These are phyloP conservation scores for Nannoperca obscura DNA, from an alignment of 2,797 vertebrate genomes.

Conservation along the genomic window DNA sequence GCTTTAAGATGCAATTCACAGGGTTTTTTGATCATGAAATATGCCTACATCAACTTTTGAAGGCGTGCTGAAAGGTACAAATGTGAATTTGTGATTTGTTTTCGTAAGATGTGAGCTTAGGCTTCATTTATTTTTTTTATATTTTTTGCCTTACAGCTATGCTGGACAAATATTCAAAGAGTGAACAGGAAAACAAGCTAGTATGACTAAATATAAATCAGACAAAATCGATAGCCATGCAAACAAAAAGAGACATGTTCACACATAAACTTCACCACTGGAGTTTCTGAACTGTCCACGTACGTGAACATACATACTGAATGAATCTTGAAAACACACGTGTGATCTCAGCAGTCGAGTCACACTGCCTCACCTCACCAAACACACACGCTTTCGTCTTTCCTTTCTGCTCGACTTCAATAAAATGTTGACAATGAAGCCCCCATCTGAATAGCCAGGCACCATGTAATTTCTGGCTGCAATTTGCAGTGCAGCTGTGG, in stretches of 20 bases:
- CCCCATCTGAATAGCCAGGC: conserved; percentile 34
- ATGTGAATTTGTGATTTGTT: conserved; percentile 9
- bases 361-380: neutral
- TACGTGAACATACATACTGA: conserved; percentile 11
- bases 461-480: conserved; percentile 47
- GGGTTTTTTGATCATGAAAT: conserved; percentile 42
- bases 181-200: conserved; percentile 10
- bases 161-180: conserved; percentile 1
- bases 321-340: neutral
- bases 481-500: conserved; percentile 57
- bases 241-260: neutral
- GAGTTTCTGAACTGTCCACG: neutral
- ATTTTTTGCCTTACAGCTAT: neutral
- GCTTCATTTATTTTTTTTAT: neutral
- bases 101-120: neutral
- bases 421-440: conserved; percentile 35
- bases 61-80: conserved; percentile 5
- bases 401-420: conserved; percentile 21
- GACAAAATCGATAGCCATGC: neutral
- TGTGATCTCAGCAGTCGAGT: neutral
- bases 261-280: neutral
- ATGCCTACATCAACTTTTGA: conserved; percentile 4
- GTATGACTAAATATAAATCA: conserved; percentile 13
- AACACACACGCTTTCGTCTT: conserved; percentile 12
- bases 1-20: conserved; percentile 26